Base-by-base conservation (phyloP, 1,140 invertebrate genomes). In the Lycorma delicatula region DNA sequence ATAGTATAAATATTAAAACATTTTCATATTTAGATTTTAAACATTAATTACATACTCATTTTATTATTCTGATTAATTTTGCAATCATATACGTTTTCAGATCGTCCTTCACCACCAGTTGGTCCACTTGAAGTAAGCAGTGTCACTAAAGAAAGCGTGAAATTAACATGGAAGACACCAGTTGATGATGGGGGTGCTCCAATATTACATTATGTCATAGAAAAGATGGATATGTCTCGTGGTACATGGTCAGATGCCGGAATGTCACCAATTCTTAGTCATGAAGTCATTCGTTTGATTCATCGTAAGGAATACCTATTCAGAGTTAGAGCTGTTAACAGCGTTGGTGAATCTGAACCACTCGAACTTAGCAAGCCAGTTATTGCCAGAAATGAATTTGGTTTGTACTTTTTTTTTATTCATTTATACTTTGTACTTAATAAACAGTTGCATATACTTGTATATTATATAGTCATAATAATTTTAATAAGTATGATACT, bases 191-290 rank as follows among this genome's bases (percentile, higher is more conserved):
- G 94, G 60, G 94, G 93, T 29, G 89, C 87, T 53, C 91, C 93
- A 12, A 95, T 97, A 67, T 74, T 93, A n/a, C 93, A 97, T 70
- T 99, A 98, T 67, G 78, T 97, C 27, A 82, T 98, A 56, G 95
- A 99, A 71, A 98, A 98, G 75, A 97, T 97, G 91, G 96, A 98
- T 67, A 79, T 93, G 1, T 86, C 90, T 1, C 80, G 93, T 60
- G 94, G 93, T 52, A 93, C 91, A 2, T 98, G 96, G 97, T 86
- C 89, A 16, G 91, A 95, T 71, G 92, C 90, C 64, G 90, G 90
- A 31, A 91, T 90, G 84, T 85, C 87, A 59, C 88, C 83, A 58
- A 81, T 83, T 60, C 80, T 92, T 3, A 87, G 83, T 23, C 87
- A 90, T 65, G 85, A 94, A 68, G 87, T 97, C 0, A 84, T 79